A percentile compares a stretch with the other conserved stretches of the same genome.
phyloP scores from a whole-genome alignment of 2,888 invertebrate genomes.

The Polietes domitor region DNA sequence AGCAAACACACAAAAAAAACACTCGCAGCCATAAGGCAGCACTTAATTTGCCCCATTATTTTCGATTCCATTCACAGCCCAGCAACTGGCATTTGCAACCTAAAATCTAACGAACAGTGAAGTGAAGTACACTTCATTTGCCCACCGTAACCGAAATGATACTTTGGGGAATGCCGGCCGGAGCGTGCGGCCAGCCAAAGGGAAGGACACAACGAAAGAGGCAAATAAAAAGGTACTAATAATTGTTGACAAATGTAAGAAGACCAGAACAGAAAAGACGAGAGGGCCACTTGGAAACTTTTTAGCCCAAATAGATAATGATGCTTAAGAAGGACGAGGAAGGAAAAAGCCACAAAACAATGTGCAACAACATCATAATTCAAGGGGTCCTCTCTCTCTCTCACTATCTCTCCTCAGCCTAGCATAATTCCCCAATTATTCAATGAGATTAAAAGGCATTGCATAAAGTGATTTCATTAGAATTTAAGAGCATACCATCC shows the following conservation, averaged over 20 bases:
- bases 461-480: neutral
- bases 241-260: constrained; percentile 28
- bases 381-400: too few relatives aligned
- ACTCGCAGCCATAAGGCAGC: neutral
- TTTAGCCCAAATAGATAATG: constrained; percentile 25
- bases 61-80: constrained; percentile 19
- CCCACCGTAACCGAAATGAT: constrained; percentile 52
- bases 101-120: neutral
- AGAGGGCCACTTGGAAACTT: constrained; percentile 3
- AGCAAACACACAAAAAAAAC: neutral
- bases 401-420: too few relatives aligned
- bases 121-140: constrained; percentile 23
- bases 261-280: neutral
- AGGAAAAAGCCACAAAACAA: neutral
- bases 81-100: neutral
- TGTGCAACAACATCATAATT: neutral
- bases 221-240: neutral
- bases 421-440: constrained; percentile 25
- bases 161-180: constrained; percentile 37
- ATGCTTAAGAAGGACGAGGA: neutral
- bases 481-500: neutral
- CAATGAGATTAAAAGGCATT: constrained; percentile 4
- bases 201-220: neutral
- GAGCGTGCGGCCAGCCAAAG: too few relatives aligned
- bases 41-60: constrained; percentile 22